Evolutionary conservation across 2,888 invertebrate genomes (phyloP), one percentile per base, ranked within the genome.

Genomic region (Dryobotodes eremita): DNA sequence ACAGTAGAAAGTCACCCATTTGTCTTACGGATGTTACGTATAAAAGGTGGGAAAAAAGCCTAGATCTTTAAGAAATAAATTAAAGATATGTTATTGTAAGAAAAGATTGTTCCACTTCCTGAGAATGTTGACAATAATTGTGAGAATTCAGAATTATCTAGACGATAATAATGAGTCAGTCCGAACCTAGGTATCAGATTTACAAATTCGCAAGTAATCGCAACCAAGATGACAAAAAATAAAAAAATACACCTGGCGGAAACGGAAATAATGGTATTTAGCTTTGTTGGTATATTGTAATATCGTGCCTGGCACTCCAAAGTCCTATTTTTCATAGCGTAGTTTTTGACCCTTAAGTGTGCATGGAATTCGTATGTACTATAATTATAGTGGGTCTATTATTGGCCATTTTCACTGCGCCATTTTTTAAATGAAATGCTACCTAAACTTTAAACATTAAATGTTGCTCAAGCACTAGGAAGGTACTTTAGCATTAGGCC

Each of bases 1-100:
- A 59, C 55, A 59, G 53, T 86, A 75, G 87, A 89, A 87, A 87
- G 89, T 86, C n/a, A 79, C 64, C 46, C 70, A 82, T 89, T 79
- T 85, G 66, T 80, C 75, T 86, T 69, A 50, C 73, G 80, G 80
- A 77, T 76, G 76, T 87, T 87, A 82, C 75, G 70, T 76, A 75
- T 74, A 36, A 79, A 80, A 75, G 77, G 69, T 89, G 88, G 78
- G 88, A 88, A 89, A 88, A 82, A 73, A 42, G 23, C 23, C 59
- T 23, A 46, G 31, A 42, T 71, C 50, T 71, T 1, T 36, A n/a
- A 36, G 57, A 64, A 59, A 62, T 57, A 57, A 71, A 84, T 71
- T 76, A 65, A 74, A 80, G 71, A 78, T 82, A 74, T 26, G 57
- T 78, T 81, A 88, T 87, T 85, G 79, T 87, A 75, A 42, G 15